phyloP scores from a whole-genome alignment of 2,113 vertebrate genomes.

The Apteryx owenii region DNA sequence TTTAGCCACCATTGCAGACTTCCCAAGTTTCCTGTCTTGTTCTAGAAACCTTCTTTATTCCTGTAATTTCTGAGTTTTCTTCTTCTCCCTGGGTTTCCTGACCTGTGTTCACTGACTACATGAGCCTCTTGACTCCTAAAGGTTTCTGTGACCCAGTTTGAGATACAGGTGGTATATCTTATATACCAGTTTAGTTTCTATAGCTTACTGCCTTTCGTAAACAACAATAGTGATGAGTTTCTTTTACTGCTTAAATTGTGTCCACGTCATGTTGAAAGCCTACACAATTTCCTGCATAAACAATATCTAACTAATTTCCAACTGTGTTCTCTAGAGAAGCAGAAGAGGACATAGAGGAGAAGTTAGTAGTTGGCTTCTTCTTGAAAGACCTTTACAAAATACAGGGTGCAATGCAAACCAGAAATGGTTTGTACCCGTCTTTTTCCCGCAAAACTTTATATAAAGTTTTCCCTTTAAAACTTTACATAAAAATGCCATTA shows the following conservation, averaged over 20 bases:
- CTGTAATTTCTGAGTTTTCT: neutral
- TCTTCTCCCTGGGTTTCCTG: neutral
- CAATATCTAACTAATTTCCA: neutral
- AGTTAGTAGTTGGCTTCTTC: neutral
- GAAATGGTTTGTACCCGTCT: neutral
- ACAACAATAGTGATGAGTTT: neutral
- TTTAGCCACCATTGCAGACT: neutral
- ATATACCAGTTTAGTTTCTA: neutral
- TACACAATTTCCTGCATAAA: neutral
- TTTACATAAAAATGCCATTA: neutral
- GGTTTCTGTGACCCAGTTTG: neutral
- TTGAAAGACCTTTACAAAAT: neutral
- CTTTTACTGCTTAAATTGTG: neutral
- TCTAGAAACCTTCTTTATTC: neutral
- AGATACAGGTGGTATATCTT: neutral
- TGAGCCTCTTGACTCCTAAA: neutral
- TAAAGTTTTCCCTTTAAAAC: neutral
- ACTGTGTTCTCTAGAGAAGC: neutral
- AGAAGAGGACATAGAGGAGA: neutral
- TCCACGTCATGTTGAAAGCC: neutral
- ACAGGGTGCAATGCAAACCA: neutral
- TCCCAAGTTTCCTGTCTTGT: neutral
- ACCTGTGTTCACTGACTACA: neutral
- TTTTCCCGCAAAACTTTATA: neutral
- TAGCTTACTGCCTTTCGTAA: neutral